Conservation (phyloP, 2,113 vertebrate species). For the Mesitornis unicolor region DNA sequence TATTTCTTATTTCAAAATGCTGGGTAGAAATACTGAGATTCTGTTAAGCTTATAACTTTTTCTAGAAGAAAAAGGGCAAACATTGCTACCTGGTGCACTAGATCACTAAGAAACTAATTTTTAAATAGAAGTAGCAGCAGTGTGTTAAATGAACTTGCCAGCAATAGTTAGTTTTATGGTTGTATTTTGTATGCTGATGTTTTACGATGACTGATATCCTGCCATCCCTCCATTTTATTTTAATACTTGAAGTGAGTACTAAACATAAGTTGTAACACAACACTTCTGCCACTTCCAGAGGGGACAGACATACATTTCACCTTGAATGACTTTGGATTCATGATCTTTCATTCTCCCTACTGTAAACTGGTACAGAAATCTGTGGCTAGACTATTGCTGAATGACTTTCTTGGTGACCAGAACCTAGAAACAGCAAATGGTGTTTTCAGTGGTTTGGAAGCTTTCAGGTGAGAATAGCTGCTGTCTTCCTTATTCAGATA, state of each 20-base stretch:
- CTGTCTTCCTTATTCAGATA: background rate
- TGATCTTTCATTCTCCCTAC: constrained; percentile 96
- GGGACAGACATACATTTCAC: constrained; percentile 85
- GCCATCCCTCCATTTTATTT: background rate
- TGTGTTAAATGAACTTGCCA: background rate
- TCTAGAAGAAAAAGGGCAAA: background rate
- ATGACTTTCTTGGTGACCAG: constrained; percentile 89
- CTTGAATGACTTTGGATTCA: constrained; percentile 90
- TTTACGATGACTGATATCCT: background rate
- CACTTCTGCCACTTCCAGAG: constrained; percentile 76
- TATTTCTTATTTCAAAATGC: background rate
- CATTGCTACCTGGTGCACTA: background rate
- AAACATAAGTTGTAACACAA: background rate
- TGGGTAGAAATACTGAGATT: background rate
- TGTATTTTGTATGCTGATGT: background rate
- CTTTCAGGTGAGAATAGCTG: constrained; percentile 85
- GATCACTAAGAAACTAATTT: background rate
- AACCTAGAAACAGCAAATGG: constrained; percentile 80
- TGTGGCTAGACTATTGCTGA: constrained; percentile 89
- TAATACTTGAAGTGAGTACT: background rate
- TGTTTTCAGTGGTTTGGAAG: constrained; percentile 85
- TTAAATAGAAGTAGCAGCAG: background rate
- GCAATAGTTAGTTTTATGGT: background rate
- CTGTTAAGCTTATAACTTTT: background rate
- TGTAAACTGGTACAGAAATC: constrained; percentile 99